Conservation (phyloP, 2,888 invertebrate genomes). For the Nasonovia ribisnigri region DNA sequence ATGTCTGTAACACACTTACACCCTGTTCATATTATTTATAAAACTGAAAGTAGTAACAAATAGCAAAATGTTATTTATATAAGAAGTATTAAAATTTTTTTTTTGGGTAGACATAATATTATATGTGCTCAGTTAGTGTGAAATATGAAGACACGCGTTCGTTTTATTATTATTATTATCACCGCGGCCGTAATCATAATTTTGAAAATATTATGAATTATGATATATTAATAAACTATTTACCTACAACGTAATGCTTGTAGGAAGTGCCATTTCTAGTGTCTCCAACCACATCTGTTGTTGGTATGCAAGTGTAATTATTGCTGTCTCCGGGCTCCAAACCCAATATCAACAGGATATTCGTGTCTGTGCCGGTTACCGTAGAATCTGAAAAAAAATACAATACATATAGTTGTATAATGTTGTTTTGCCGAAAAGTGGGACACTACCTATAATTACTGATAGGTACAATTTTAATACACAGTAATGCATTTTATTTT, state of each 20-base stretch:
- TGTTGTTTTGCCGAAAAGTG: neutral
- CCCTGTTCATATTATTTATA: neutral
- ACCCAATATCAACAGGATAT: neutral
- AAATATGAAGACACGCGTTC: neutral
- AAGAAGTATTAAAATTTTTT: neutral
- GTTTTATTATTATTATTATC: neutral
- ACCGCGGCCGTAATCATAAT: no score
- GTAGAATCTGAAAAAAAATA: neutral
- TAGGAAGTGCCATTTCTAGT: neutral
- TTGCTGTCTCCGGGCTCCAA: neutral
- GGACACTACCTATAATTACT: no score
- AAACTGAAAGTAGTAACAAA: neutral
- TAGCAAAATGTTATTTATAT: neutral
- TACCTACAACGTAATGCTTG: slow-evolving; percentile 46
- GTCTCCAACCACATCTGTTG: neutral
- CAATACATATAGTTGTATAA: neutral
- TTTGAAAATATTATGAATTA: no score
- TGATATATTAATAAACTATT: no score
- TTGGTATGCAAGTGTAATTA: slow-evolving; percentile 32
- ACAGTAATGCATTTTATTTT: no score
- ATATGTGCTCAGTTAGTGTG: neutral
- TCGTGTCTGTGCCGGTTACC: neutral
- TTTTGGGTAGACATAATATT: neutral
- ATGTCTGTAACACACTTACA: neutral
- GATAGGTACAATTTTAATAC: no score